phyloP scores from a whole-genome alignment of 53 echinoderm and acorn worm species.

The Patiria pectinifera region DNA sequence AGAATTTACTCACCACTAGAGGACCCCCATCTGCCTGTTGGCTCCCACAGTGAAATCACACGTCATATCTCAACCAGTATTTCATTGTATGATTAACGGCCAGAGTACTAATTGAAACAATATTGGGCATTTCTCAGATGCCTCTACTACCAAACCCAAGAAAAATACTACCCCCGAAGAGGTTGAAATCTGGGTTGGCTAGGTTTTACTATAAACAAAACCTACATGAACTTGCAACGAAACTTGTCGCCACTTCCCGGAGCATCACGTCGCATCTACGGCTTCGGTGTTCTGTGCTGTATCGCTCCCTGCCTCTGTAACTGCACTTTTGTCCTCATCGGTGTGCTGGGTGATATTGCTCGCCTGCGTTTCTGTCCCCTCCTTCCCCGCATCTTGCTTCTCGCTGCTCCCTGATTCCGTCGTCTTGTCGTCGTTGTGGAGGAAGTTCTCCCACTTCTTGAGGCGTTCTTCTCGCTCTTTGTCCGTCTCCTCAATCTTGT shows the following conservation, averaged over 20 bases:
- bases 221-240: background rate
- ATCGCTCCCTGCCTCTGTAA: slow-evolving; percentile 37
- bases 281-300: slow-evolving; percentile 28
- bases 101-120: slow-evolving; percentile 3
- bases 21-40: background rate
- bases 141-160: background rate
- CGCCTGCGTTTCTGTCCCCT: background rate
- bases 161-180: background rate
- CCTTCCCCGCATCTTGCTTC: background rate
- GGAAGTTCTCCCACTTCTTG: slow-evolving; percentile 92
- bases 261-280: slow-evolving; percentile 39
- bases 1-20: background rate
- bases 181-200: background rate
- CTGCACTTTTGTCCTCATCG: background rate
- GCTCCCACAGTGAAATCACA: background rate
- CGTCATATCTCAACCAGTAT: background rate
- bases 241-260: background rate
- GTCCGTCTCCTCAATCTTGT: slow-evolving; percentile 96
- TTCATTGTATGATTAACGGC: slow-evolving; percentile 5
- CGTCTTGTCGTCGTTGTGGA: slow-evolving; percentile 63
- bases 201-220: background rate
- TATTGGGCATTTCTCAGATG: background rate
- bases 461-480: slow-evolving; percentile 88
- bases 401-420: background rate
- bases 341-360: slow-evolving; percentile 17